A percentile compares a stretch with the other conserved stretches of the same genome.
Conservation (phyloP, 1,140 invertebrate species). For the Harpegnathos saltator region DNA sequence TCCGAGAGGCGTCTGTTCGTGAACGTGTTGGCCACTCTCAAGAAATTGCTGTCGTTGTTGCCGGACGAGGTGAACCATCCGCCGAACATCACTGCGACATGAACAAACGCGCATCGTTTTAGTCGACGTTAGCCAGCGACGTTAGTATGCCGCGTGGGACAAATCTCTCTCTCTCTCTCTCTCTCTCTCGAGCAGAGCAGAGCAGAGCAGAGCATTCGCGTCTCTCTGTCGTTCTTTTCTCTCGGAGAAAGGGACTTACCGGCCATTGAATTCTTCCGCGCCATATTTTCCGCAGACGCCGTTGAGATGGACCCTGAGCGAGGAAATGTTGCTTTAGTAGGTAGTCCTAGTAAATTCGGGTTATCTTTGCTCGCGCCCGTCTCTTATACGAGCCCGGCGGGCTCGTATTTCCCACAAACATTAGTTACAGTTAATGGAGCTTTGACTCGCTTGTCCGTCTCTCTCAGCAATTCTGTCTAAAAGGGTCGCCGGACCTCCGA, state of each 20-base stretch:
- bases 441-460: neutral
- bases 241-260: constrained; percentile 66
- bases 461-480: neutral
- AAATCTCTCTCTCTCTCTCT: too few relatives aligned
- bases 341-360: neutral
- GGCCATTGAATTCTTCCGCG: constrained; percentile 81
- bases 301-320: constrained; percentile 83
- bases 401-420: constrained; percentile 30
- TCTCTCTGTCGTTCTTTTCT: too few relatives aligned
- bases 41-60: constrained; percentile 93
- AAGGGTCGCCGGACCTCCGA: constrained; percentile 2
- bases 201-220: too few relatives aligned
- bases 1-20: constrained; percentile 95
- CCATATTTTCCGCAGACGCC: constrained; percentile 85
- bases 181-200: too few relatives aligned
- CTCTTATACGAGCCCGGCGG: neutral
- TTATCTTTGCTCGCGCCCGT: neutral
- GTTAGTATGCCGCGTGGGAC: too few relatives aligned
- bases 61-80: constrained; percentile 92
- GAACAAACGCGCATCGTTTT: neutral
- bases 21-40: constrained; percentile 93
- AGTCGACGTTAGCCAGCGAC: too few relatives aligned
- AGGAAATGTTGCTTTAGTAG: neutral
- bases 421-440: constrained; percentile 20
- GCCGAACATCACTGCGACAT: constrained; percentile 75